Percentiles rank a stretch among this genome's conserved stretches.
Evolutionary conservation across 2,888 invertebrate species (phyloP).

Genomic region (Cinara cedri): DNA sequence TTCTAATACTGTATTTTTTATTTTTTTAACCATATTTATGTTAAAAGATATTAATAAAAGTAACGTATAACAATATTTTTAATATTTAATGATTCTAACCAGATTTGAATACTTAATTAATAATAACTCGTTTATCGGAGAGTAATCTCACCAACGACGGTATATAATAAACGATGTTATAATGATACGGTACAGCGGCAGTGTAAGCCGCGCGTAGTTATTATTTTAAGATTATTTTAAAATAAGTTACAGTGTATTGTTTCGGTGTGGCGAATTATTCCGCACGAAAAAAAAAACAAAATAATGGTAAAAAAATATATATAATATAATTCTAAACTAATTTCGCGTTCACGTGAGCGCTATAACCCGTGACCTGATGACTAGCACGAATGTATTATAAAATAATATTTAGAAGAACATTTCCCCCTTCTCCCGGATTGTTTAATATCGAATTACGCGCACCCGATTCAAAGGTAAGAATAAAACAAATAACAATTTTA

Average conservation of each 20-base stretch:
- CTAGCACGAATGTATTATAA: slow-evolving; percentile 2
- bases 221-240: slow-evolving; percentile 20
- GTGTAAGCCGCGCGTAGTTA: neutral
- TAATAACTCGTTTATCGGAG: neutral
- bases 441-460: neutral
- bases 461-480: neutral
- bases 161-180: slow-evolving; percentile 1
- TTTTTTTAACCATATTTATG: too few species aligned
- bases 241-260: slow-evolving; percentile 8
- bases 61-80: too few species aligned
- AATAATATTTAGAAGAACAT: neutral
- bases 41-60: too few species aligned
- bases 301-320: neutral
- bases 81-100: too few species aligned
- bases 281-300: neutral
- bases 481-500: too few species aligned
- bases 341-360: slow-evolving; percentile 4
- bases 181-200: neutral
- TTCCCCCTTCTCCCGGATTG: neutral
- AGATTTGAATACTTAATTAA: too few species aligned
- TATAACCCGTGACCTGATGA: neutral
- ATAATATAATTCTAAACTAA: neutral
- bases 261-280: slow-evolving; percentile 13
- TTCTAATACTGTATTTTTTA: too few species aligned
- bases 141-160: neutral